Conservation (phyloP, 2,797 vertebrate species). For the Lepilemur septentrionalis region DNA sequence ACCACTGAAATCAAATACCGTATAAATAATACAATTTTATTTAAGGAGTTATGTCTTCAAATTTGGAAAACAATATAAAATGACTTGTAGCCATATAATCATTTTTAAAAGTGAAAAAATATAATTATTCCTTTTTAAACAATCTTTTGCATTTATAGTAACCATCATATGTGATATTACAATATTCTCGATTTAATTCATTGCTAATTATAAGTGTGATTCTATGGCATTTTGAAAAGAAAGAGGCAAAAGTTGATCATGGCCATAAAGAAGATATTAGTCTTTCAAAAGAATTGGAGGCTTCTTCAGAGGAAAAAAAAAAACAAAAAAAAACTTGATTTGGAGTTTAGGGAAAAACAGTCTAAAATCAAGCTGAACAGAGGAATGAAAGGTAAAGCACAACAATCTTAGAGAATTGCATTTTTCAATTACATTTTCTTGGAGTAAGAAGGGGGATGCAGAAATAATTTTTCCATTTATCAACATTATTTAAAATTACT, state of each 20-base stretch:
- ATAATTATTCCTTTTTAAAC: neutral
- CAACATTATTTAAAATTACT: neutral
- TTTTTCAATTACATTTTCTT: neutral
- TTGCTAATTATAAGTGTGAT: neutral
- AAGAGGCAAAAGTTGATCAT: neutral
- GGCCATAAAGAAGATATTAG: neutral
- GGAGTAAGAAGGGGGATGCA: neutral
- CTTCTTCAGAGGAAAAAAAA: neutral
- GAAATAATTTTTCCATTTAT: neutral
- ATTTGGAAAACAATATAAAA: neutral
- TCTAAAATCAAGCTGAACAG: neutral
- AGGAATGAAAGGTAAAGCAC: neutral
- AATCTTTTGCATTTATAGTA: neutral
- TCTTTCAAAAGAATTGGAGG: neutral
- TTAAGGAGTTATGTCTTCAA: neutral
- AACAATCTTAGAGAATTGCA: neutral
- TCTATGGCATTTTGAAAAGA: neutral
- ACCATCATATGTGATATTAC: neutral
- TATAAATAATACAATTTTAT: slow-evolving; percentile 7
- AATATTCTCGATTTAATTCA: neutral
- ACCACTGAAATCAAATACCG: neutral
- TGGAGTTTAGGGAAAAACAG: neutral
- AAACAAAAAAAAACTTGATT: neutral
- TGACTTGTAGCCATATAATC: neutral
- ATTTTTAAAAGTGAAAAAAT: neutral